A percentile compares a stretch with the other conserved stretches of the same genome.
Conservation (phyloP, 2,888 invertebrate genomes). For the Watsonalla cultraria region DNA sequence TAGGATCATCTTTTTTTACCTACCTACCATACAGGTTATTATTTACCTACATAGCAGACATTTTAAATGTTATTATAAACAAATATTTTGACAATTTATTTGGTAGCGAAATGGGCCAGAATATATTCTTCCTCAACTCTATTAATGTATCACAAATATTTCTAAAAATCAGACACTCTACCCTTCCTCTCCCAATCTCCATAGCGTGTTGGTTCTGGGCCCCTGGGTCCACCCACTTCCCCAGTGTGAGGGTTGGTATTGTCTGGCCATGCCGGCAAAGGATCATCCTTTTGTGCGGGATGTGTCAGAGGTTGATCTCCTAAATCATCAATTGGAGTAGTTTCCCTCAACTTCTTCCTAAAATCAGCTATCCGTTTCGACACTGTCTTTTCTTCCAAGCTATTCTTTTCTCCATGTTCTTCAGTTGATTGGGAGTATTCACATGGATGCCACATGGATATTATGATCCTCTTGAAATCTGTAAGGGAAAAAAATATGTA, state of each 20-base stretch:
- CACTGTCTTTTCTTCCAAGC: slow-evolving; percentile 26
- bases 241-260: slow-evolving; percentile 95
- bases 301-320: slow-evolving; percentile 86
- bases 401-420: slow-evolving; percentile 10
- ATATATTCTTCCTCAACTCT: neutral
- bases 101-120: too few relatives aligned
- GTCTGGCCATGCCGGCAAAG: slow-evolving; percentile 90
- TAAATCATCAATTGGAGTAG: slow-evolving; percentile 83
- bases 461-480: slow-evolving; percentile 1
- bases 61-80: too few relatives aligned
- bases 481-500: neutral
- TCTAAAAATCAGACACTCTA: slow-evolving; percentile 94
- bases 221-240: slow-evolving; percentile 95
- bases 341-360: slow-evolving; percentile 85
- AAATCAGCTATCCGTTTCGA: slow-evolving; percentile 81
- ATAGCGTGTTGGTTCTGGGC: slow-evolving; percentile 99
- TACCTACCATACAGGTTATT: too few relatives aligned
- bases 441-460: slow-evolving; percentile 4
- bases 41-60: too few relatives aligned
- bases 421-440: slow-evolving; percentile 37
- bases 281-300: slow-evolving; percentile 89
- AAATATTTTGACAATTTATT: too few relatives aligned
- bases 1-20: too few relatives aligned
- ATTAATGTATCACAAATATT: neutral
- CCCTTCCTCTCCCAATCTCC: slow-evolving; percentile 99